phyloP scores from a whole-genome alignment of 2,888 invertebrate genomes.

The Aphidoletes aphidimyza region DNA sequence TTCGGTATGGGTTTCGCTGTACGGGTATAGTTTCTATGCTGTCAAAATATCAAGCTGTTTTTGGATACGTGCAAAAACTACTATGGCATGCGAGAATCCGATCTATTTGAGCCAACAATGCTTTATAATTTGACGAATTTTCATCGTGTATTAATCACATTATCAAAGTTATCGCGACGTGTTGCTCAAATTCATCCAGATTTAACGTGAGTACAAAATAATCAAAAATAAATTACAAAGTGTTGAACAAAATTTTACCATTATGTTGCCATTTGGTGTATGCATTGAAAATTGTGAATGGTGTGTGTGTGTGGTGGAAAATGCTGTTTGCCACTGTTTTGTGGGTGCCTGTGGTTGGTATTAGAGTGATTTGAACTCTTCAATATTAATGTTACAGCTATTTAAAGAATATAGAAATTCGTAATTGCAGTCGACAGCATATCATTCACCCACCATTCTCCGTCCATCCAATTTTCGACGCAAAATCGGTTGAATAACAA shows the following conservation, averaged over 20 bases:
- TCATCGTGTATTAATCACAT: constrained; percentile 89
- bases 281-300: too few relatives aligned
- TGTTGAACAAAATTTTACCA: neutral
- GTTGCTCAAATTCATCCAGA: constrained; percentile 68
- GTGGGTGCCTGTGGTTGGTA: neutral
- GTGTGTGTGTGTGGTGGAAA: neutral
- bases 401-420: neutral
- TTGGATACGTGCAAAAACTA: constrained; percentile 84
- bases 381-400: constrained; percentile 52
- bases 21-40: constrained; percentile 85
- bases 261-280: too few relatives aligned
- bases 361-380: constrained; percentile 9
- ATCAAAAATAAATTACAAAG: neutral
- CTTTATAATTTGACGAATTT: constrained; percentile 96
- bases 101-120: constrained; percentile 95
- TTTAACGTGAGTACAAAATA: constrained; percentile 74
- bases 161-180: constrained; percentile 88
- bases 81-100: constrained; percentile 85
- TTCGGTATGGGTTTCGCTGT: neutral
- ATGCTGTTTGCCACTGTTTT: neutral
- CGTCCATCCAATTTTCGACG: too few relatives aligned
- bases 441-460: neutral
- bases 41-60: constrained; percentile 94
- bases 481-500: neutral
- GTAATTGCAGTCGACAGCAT: constrained; percentile 2